Evolutionary conservation across 2,888 invertebrate species (phyloP).

Genomic region (Epinotia ramella): DNA sequence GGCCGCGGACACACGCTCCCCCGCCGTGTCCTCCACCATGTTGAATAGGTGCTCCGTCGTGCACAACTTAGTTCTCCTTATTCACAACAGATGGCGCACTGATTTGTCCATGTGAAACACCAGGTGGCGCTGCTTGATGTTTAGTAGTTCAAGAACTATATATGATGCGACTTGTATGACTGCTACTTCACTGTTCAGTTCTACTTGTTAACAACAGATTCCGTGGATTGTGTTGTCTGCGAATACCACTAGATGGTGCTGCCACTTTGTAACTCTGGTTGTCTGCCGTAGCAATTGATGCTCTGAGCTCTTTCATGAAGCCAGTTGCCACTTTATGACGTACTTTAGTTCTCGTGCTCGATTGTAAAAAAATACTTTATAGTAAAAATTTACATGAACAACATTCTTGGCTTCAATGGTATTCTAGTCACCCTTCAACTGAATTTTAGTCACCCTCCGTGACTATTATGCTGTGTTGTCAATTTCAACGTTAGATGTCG

Average conservation of each 20-base stretch:
- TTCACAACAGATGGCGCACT: slow-evolving; percentile 5
- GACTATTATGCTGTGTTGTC: no score
- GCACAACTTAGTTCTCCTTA: slow-evolving; percentile 33
- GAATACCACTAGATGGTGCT: no score
- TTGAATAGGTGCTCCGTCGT: slow-evolving; percentile 45
- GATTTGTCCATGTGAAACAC: slow-evolving; percentile 27
- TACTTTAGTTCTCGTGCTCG: no score
- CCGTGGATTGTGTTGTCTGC: neutral
- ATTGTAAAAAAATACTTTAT: no score
- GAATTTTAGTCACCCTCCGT: no score
- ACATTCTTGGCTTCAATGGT: no score
- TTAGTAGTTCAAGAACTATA: neutral
- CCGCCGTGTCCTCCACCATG: slow-evolving; percentile 75
- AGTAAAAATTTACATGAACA: no score
- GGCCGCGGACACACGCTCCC: slow-evolving; percentile 74
- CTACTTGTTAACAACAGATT: neutral
- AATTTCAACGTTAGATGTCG: no score
- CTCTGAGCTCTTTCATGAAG: neutral
- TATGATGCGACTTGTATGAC: neutral
- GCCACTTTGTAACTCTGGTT: neutral
- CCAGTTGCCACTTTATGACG: slow-evolving; percentile 6
- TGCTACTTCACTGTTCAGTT: neutral
- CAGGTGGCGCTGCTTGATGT: slow-evolving; percentile 50
- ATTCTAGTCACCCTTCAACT: no score
- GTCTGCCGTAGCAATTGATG: neutral